A percentile compares a stretch with the other conserved stretches of the same genome.
Conservation (phyloP, 92 coral and sea anemone genomes). For the Galaxea fascicularis region DNA sequence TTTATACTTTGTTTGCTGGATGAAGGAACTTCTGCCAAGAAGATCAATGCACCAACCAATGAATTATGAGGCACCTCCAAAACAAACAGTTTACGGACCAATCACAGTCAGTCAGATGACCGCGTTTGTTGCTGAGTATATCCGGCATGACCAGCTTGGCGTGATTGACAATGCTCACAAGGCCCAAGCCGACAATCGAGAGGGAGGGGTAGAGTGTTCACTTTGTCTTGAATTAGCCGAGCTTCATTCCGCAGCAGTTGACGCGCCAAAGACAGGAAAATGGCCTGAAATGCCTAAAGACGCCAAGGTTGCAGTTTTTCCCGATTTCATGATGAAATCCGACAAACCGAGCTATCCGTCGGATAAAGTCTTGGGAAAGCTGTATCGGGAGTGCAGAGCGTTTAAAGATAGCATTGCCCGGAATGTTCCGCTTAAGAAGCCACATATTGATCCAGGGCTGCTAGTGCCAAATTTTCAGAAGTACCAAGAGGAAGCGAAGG, state of each 20-base stretch:
- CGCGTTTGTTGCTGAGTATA: conserved; percentile 83
- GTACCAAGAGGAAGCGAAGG: conserved; percentile 76
- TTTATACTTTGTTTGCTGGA: conserved; percentile 96
- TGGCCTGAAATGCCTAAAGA: conserved; percentile 78
- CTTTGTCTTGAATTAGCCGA: conserved; percentile 85
- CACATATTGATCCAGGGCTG: conserved; percentile 62
- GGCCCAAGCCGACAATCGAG: conserved; percentile 83
- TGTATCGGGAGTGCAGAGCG: conserved; percentile 92
- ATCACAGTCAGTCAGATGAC: conserved; percentile 91
- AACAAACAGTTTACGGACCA: conserved; percentile 52
- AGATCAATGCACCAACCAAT: conserved; percentile 78
- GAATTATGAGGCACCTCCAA: conserved; percentile 86
- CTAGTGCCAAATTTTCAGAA: conserved; percentile 77
- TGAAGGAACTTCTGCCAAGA: conserved; percentile 75
- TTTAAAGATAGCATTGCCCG: conserved; percentile 84
- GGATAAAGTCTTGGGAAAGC: conserved; percentile 84
- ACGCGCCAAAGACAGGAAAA: conserved; percentile 95
- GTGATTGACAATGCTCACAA: conserved; percentile 97
- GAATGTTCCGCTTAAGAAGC: conserved; percentile 49
- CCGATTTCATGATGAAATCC: conserved; percentile 97
- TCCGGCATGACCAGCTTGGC: conserved; percentile 89
- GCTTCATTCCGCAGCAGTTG: conserved; percentile 90
- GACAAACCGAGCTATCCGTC: conserved; percentile 93
- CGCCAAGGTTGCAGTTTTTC: conserved; percentile 58
- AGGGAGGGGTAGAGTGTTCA: conserved; percentile 81